A percentile compares a stretch with the other conserved stretches of the same genome.
phyloP scores from a whole-genome alignment of 2,113 vertebrate species.

The Amphiprion ocellaris region DNA sequence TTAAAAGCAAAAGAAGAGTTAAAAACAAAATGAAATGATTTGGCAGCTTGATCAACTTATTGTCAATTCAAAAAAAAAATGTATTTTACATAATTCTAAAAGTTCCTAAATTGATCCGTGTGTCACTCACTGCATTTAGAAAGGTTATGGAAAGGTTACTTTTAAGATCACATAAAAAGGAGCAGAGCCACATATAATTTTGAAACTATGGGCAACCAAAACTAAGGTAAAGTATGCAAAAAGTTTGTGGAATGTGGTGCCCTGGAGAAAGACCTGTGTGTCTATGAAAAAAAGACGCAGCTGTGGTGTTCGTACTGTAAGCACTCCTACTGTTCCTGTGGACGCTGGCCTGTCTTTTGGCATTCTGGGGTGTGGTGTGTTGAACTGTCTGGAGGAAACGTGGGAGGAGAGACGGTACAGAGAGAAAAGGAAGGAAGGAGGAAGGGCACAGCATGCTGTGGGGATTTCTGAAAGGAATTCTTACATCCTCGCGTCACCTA shows the following conservation, averaged over 20 bases:
- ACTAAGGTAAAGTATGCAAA: constrained; percentile 31
- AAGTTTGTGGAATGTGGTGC: constrained; percentile 26
- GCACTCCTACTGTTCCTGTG: constrained; percentile 51
- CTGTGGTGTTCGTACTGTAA: constrained; percentile 36
- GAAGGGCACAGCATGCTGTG: constrained; percentile 65
- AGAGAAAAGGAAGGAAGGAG: constrained; percentile 71
- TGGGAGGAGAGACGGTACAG: constrained; percentile 75
- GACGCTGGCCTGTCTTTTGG: constrained; percentile 66
- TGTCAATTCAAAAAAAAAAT: too few species aligned
- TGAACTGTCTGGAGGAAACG: constrained; percentile 76
- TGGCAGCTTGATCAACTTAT: too few species aligned
- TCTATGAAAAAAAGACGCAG: constrained; percentile 18
- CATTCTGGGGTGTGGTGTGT: constrained; percentile 79
- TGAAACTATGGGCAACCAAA: constrained; percentile 3
- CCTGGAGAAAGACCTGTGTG: constrained; percentile 5
- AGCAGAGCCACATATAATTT: not conserved
- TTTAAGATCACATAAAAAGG: not conserved
- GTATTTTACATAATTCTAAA: too few species aligned
- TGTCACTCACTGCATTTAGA: not conserved
- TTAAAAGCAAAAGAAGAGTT: too few species aligned
- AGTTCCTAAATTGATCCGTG: too few species aligned
- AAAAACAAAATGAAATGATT: too few species aligned
- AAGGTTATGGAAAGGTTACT: not conserved
- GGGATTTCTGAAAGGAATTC: constrained; percentile 82
- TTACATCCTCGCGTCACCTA: constrained; percentile 79